A percentile compares a stretch with the other conserved stretches of the same genome.
Evolutionary conservation across 2,113 vertebrate genomes (phyloP).

Genomic region (Hylia prasina): DNA sequence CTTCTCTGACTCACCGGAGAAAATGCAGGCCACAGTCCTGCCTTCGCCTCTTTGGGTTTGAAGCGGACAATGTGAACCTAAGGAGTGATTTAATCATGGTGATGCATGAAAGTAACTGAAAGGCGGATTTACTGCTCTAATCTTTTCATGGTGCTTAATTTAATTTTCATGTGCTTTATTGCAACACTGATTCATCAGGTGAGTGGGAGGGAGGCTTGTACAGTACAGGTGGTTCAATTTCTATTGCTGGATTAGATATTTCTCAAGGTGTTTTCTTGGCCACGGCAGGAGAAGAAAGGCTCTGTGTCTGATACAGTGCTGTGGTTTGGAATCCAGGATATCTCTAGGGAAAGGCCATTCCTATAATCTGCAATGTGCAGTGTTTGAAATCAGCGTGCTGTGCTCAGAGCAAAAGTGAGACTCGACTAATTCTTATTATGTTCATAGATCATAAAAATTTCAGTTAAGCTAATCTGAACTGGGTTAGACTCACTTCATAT

Average conservation of each 20-base stretch:
- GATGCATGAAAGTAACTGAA: neutral
- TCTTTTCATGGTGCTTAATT: slow-evolving; percentile 7
- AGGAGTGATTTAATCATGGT: neutral
- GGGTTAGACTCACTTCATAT: neutral
- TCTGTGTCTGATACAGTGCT: accelerated
- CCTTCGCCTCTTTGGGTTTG: neutral
- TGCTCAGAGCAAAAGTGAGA: neutral
- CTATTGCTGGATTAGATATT: neutral
- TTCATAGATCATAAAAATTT: neutral
- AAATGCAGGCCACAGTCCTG: neutral
- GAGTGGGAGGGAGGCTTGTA: slow-evolving; percentile 38
- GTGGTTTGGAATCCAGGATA: neutral
- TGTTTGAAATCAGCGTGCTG: neutral
- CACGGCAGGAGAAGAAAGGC: neutral
- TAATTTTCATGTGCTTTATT: slow-evolving; percentile 35
- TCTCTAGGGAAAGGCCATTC: neutral
- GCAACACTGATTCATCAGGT: slow-evolving; percentile 44
- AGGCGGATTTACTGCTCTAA: slow-evolving; percentile 5
- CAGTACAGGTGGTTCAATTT: slow-evolving; percentile 23
- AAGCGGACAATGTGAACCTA: neutral
- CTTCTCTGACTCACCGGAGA: neutral
- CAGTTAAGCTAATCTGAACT: neutral
- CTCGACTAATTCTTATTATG: neutral
- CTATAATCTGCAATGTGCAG: neutral
- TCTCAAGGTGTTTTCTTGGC: neutral